Evolutionary conservation across 2,113 vertebrate genomes (phyloP), one percentile per base, ranked within the genome.

Genomic region (Uria lomvia): DNA sequence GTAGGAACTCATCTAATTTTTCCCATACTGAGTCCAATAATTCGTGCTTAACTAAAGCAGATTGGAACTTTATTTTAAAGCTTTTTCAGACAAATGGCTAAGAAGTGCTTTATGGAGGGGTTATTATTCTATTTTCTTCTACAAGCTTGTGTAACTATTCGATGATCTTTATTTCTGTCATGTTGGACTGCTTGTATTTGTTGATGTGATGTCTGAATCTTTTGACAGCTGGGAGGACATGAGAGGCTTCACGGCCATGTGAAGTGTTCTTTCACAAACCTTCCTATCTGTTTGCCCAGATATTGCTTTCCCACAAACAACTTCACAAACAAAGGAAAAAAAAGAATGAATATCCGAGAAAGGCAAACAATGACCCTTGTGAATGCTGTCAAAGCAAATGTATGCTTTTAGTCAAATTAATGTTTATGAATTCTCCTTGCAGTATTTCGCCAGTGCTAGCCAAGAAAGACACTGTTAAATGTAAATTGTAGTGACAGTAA

Each of bases 1-100:
- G 88, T 74, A 85, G 76, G 77, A 92, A 93, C 95, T 92, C 11
- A 76, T 91, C 80, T 94, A 89, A 94, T 96, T 94, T 96, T 84
- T 97, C 58, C 77, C 91, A 86, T 82, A 97, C 70, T 66, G 92
- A 88, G 89, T 79, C 92, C 36, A 91, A 76, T 92, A 97, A 94
- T 92, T 92, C 95, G 73, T 96, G 62, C 55, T 96, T 97, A 91
- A 95, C 80, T 94, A 95, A 97, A 96, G 73, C 77, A 97, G 80
- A 76, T 90, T 92, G 86, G 80, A 95, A 92, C 84, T 96, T 96
- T 78, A 94, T 87, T 91, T 91, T 91, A 95, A 78, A 92, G 76
- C 60, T 55, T 90, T 90, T 85, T 78, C 40, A 89, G 70, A 72
- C 20, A 94, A 94, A 94, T 79, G 15, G n/a, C 66, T 94, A 58